Conservation (phyloP, 2,797 vertebrate species). For the Siniperca scherzeri region DNA sequence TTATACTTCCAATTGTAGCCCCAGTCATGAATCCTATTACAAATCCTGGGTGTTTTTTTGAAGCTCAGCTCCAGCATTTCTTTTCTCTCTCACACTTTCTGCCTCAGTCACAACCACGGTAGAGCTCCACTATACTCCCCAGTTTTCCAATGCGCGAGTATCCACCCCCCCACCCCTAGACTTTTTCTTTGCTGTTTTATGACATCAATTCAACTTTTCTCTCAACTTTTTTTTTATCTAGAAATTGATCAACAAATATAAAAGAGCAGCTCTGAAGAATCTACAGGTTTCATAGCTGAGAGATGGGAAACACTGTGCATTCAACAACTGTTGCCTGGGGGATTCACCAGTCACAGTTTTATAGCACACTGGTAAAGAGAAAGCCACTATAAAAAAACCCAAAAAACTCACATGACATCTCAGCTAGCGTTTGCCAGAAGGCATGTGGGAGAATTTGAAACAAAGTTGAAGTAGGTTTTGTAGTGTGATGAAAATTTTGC, state of each 20-base stretch:
- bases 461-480: conserved; percentile 41
- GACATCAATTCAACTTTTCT: background rate
- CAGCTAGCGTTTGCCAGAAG: conserved; percentile 52
- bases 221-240: background rate
- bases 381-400: conserved; percentile 36
- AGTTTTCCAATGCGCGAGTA: conserved; percentile 45
- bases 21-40: conserved; percentile 66
- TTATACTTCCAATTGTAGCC: conserved; percentile 59
- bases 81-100: conserved; percentile 9
- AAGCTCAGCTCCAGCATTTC: conserved; percentile 29
- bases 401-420: conserved; percentile 49
- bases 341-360: conserved; percentile 64
- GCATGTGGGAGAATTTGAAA: conserved; percentile 57
- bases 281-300: conserved; percentile 30
- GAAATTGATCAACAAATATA: background rate
- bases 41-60: conserved; percentile 46
- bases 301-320: conserved; percentile 43
- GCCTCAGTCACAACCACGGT: conserved; percentile 36
- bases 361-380: conserved; percentile 51
- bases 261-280: conserved; percentile 36
- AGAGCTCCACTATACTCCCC: background rate
- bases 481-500: conserved; percentile 15
- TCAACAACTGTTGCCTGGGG: conserved; percentile 58
- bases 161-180: background rate
- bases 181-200: conserved; percentile 15